Base-by-base conservation (phyloP, 2,888 invertebrate genomes). In the Lepas anatifera region DNA sequence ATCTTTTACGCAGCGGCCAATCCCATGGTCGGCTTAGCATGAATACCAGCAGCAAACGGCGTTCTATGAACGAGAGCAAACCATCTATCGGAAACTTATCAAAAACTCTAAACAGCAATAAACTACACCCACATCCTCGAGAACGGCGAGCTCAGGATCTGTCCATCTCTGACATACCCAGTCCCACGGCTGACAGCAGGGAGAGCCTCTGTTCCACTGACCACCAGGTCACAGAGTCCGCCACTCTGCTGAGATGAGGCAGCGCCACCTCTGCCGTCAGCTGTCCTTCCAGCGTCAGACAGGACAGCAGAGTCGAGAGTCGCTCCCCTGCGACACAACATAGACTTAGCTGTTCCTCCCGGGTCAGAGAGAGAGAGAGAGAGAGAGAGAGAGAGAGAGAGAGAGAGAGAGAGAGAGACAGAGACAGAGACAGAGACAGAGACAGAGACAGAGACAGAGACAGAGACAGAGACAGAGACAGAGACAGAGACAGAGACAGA, bases 371-470 rank as follows among this genome's bases (percentile, higher is more conserved):
- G 37, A 29, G 16, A 35, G 35, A 22, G 22, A 16, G 22, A 22
- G 35, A 25, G 13, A 32, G n/a, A 27, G n/a, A 48, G 27, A n/a
- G 50, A 50, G 32, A 27, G 8, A 29, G n/a, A 1, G 6, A 41
- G 32, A 27, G 2, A 68, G 41, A 41, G 43, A 35, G 48, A 50
- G 32, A 35, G 48, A 50, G 52, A 50, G 22, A 32, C n/a, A 35
- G 48, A 35, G 37, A 35, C n/a, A 29, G 48, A 35, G 3, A 68
- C 43, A 32, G 48, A 46, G 48, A 68, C 43, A 41, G 11, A 68
- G 68, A 32, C 41, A 41, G 41, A 41, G 39, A 18, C 43, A 50
- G 68, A 41, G 43, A 68, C 22, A 41, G 41, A 68, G 39, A 50
- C 32, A 50, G 50, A 29, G 35, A 50, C 37, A 37, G 50, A 67